Conservation (phyloP, 2,113 vertebrate species). For the Pitta sordida region DNA sequence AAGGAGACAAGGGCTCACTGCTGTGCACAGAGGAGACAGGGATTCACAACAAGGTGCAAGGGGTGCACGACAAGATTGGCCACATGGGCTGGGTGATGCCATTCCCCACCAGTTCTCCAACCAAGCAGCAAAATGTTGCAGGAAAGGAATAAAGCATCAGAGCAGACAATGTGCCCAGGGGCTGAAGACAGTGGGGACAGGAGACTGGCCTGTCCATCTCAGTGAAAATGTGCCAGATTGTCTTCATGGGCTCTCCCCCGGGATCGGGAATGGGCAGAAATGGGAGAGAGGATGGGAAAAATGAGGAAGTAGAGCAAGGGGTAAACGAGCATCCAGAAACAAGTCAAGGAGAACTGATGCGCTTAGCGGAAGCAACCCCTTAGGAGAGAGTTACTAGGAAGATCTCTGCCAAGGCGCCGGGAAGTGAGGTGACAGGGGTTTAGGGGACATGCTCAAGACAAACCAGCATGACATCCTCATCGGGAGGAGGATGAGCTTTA, state of each 20-base stretch:
- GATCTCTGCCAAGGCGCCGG: neutral
- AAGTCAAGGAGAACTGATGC: neutral
- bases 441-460: accelerated
- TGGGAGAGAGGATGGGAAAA: neutral
- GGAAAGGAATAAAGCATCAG: neutral
- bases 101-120: neutral
- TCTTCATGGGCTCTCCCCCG: accelerated
- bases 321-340: neutral
- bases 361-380: neutral
- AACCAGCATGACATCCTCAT: neutral
- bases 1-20: neutral
- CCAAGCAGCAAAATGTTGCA: neutral
- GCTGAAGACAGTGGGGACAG: neutral
- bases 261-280: neutral
- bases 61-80: accelerated
- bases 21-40: neutral
- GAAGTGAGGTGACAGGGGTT: neutral
- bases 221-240: neutral
- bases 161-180: neutral
- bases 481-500: neutral
- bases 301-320: neutral
- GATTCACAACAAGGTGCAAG: neutral
- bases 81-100: accelerated
- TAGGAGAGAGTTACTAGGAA: neutral
- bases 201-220: neutral